Evolutionary conservation across 2,113 vertebrate genomes (phyloP), one percentile per base, ranked within the genome.

Genomic region (Alligator mississippiensis): DNA sequence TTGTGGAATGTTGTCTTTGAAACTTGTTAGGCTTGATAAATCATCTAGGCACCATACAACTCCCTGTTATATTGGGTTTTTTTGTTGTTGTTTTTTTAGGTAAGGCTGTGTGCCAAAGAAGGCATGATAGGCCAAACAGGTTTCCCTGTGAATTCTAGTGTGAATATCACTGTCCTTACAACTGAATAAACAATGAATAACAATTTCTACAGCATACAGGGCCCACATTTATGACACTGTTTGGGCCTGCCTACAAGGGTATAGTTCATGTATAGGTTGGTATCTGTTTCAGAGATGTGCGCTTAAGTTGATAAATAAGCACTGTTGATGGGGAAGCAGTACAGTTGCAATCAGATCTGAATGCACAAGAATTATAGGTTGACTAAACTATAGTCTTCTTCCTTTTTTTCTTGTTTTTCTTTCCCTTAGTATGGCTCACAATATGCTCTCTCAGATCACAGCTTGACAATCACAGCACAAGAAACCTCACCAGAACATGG

Each of bases 31-130:
- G 72, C 24, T 84, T 93, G 72, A 86, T 85, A 91, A 95, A 91
- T 94, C 72, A 76, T 66, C 85, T 59, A 91, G 88, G 88, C 83
- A 91, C 62, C 72, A 54, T 1, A 9, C 89, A 80, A 80, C 57
- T 80, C 27, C 78, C 83, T 64, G 64, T 75, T 86, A 76, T 58
- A 9, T 11, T 84, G 55, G 55, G 62, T n/a, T 28, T 34, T 34
- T 34, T 34, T 34, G 34, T 34, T 87, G 77, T 79, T n/a, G n/a
- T 47, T 47, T 47, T 47, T 47, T 9, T 88, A 88, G 9, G 24
- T 76, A 88, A 91, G 47, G 57, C 70, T 80, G 78, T 92, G 84
- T 82, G 87, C 59, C 89, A 96, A 90, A 80, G 61, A 93, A 77
- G 3, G 9, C 59, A 57, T 70, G 78, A 89, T 66, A 66, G 21